These are phyloP conservation scores for Kryptolebias marmoratus DNA, from an alignment of 2,113 vertebrate species.

Conservation along the genomic window DNA sequence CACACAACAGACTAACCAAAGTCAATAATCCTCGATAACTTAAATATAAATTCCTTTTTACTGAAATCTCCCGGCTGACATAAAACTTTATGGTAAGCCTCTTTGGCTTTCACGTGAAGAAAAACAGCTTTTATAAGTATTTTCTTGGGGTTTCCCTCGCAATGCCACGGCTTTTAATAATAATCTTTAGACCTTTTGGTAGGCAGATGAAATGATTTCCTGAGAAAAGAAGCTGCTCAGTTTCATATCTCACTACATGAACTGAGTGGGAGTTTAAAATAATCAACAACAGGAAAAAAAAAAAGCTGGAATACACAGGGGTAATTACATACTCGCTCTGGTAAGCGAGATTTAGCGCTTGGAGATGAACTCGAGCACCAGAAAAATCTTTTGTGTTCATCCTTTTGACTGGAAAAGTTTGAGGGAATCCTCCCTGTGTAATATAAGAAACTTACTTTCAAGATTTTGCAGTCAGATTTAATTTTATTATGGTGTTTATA, in stretches of 20 bases:
- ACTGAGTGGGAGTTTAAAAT: constrained; percentile 21
- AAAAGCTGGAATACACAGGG: constrained; percentile 35
- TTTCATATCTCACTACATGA: constrained; percentile 47
- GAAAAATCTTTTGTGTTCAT: constrained; percentile 13
- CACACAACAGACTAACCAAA: constrained; percentile 43
- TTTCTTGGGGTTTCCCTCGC: constrained; percentile 4
- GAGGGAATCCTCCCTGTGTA: not conserved
- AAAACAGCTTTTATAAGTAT: constrained; percentile 17
- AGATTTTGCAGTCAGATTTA: constrained; percentile 17
- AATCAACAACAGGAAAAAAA: constrained; percentile 14
- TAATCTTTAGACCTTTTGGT: constrained; percentile 37
- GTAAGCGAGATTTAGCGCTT: constrained; percentile 29
- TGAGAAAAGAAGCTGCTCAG: constrained; percentile 27
- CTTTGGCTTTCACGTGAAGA: constrained; percentile 13
- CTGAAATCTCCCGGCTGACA: constrained; percentile 13
- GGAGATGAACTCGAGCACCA: constrained; percentile 15
- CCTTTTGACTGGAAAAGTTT: not conserved
- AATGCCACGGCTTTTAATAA: constrained; percentile 4
- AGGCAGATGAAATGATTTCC: constrained; percentile 30
- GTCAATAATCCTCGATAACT: constrained; percentile 36
- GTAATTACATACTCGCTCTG: constrained; percentile 4
- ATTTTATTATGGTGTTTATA: not conserved
- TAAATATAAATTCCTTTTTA: constrained; percentile 22
- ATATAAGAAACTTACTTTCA: not conserved
- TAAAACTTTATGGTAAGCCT: constrained; percentile 26